Evolutionary conservation across 2,113 vertebrate genomes (phyloP), one percentile per base, ranked within the genome.

Genomic region (Nycticebus coucang): DNA sequence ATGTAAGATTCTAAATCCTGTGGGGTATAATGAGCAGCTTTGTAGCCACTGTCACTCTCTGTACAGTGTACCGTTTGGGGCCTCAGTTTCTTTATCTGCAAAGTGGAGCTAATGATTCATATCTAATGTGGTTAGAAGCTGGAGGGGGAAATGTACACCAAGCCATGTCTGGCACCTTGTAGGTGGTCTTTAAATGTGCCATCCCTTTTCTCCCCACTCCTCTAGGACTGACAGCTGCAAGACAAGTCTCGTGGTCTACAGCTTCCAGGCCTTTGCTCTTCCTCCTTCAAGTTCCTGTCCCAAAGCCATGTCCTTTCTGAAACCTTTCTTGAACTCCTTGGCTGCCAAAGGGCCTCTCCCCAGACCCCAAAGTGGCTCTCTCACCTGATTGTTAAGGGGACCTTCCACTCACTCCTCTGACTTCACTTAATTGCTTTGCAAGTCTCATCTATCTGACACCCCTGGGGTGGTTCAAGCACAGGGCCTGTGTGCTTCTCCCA

Each of bases 41-140:
- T 83, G 85, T 87, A 57, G 33, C 28, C 71, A 88, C 64, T 60
- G 41, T 84, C 64, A 71, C 37, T 77, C 50, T 53, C 37, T 83
- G 41, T 41, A 35, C 14, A 62, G 77, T 19, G 10, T 50, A 74
- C 33, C n/a, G 37, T 37, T 77, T 41, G 81, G 87, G 68, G 55
- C 59, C 35, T 93, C 37, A 45, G 26, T 94, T 90, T 93, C 66
- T 53, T 82, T 62, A 87, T 72, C 87, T 86, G 41, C 50, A 88
- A 79, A 94, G 35, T 60, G 68, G 62, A 28, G 45, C 57, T 93
- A 74, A 90, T 41, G 45, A 75, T 45, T 62, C 68, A 6, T 50
- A 84, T 7, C 72, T 50, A 22, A 35, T 0, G 0, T n/a, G 11
- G 35, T 17, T 77, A 5, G 17, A 19, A 28, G 13, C 72, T n/a